Evolutionary conservation across 2,888 invertebrate species (phyloP), one percentile per base, ranked within the genome.

Genomic region (Melanostoma mellinum): DNA sequence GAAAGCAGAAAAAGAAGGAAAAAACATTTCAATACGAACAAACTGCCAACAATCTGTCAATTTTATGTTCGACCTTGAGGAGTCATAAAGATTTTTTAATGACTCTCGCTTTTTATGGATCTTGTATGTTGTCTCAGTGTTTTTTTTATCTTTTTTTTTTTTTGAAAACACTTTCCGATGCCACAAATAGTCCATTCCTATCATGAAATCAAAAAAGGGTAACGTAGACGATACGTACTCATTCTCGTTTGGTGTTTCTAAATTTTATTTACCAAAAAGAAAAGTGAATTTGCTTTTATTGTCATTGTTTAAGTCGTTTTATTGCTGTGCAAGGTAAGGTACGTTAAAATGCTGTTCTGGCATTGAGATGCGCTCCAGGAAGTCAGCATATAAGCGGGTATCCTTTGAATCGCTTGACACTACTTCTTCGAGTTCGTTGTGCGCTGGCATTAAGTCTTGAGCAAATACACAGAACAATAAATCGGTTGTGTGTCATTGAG

Each of bases 51-150:
- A 79, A 84, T 84, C 84, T 79, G 84, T 84, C 84, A 84, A 60
- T 84, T 79, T 75, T 79, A 84, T 60, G 74, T 50, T 36, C 91
- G 91, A 89, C 90, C 90, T 90, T 90, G 91, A 88, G 86, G 85
- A 87, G 88, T 87, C 87, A 89, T 90, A 90, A 90, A 89, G 88
- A 88, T 88, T 89, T 88, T 20, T 89, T 90, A 90, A 90, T 89
- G 89, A 89, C 89, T 90, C 88, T 90, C 88, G 89, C 89, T 90
- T 90, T 85, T 80, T 87, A 88, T 87, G 86, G 86, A 60, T 56
- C 74, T 44, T 67, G 55, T 20, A 20, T 73, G 60, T 73, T 71
- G 65, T 75, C 69, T 60, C 60, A 42, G 44, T 71, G 42, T 30
- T 35, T 67, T 10, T 63, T 68, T 30, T n/a, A n/a, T n/a, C n/a